Conservation (phyloP, 2,888 invertebrate genomes). For the Heliothis peltigera region DNA sequence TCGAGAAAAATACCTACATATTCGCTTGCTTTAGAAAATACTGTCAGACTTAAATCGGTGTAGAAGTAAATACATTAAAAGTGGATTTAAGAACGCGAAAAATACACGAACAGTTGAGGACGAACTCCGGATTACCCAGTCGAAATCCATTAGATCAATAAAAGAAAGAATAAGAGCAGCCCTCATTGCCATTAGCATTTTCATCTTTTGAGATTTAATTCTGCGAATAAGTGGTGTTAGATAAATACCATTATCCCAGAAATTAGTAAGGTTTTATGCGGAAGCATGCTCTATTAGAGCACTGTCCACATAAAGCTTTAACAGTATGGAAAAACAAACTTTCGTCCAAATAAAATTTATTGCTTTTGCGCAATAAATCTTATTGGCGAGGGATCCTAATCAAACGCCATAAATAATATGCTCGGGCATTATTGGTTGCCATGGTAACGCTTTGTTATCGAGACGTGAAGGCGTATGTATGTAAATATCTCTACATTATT, state of each 20-base stretch:
- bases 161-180: background rate
- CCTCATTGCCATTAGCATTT: background rate
- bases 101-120: background rate
- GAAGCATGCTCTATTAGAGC: constrained; percentile 26
- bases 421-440: constrained; percentile 1
- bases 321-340: constrained; percentile 20
- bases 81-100: too few relatives aligned
- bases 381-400: constrained; percentile 26
- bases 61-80: too few relatives aligned
- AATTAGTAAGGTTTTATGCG: constrained; percentile 41
- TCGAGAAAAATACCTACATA: too few relatives aligned
- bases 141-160: background rate
- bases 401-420: constrained; percentile 47
- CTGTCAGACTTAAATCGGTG: too few relatives aligned
- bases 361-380: constrained; percentile 47
- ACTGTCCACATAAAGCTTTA: constrained; percentile 21
- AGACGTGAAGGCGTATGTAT: background rate
- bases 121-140: background rate
- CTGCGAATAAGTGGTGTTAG: background rate
- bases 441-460: background rate
- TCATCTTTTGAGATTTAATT: constrained; percentile 1
- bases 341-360: constrained; percentile 42
- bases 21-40: too few relatives aligned
- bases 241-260: constrained; percentile 2
- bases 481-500: background rate